phyloP scores from a whole-genome alignment of 2,888 invertebrate genomes.

The Dicycla oo region DNA sequence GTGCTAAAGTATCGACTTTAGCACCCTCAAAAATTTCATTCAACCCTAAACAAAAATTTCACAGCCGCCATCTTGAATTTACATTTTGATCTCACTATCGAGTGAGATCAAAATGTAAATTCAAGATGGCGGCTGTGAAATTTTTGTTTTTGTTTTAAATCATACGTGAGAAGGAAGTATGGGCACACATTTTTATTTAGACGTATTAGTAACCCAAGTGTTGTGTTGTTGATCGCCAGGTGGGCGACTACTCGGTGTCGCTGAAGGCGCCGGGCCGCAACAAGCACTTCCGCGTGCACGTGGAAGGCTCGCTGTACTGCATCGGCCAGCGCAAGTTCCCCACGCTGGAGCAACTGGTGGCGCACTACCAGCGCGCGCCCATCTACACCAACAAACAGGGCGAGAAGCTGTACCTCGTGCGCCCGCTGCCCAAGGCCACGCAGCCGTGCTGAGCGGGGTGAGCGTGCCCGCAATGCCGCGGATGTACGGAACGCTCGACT shows the following conservation, averaged over 20 bases:
- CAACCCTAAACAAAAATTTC: too few relatives aligned
- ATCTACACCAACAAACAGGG: constrained; percentile 99
- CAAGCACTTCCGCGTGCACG: constrained; percentile 99
- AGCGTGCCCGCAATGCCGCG: too few relatives aligned
- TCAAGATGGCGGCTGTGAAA: too few relatives aligned
- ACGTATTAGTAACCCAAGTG: too few relatives aligned
- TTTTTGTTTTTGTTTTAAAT: too few relatives aligned
- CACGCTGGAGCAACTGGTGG: constrained; percentile 98
- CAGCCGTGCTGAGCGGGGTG: constrained; percentile 75
- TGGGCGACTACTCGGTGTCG: constrained; percentile 99
- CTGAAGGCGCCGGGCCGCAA: constrained; percentile 99
- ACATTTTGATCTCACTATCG: too few relatives aligned
- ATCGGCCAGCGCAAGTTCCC: constrained; percentile 99
- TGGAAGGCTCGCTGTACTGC: constrained; percentile 97
- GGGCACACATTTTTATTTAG: too few relatives aligned
- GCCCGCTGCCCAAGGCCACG: constrained; percentile 93
- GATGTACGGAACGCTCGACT: constrained; percentile 3
- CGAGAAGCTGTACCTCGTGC: constrained; percentile 99
- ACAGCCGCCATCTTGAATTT: too few relatives aligned
- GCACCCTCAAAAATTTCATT: too few relatives aligned
- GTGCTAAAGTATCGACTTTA: too few relatives aligned
- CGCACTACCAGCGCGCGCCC: constrained; percentile 99
- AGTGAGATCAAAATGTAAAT: too few relatives aligned
- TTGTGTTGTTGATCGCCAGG: constrained; percentile 88
- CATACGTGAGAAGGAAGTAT: too few relatives aligned